These are phyloP conservation scores for Ennomos erosarius DNA, from an alignment of 2,888 invertebrate species.

Conservation along the genomic window DNA sequence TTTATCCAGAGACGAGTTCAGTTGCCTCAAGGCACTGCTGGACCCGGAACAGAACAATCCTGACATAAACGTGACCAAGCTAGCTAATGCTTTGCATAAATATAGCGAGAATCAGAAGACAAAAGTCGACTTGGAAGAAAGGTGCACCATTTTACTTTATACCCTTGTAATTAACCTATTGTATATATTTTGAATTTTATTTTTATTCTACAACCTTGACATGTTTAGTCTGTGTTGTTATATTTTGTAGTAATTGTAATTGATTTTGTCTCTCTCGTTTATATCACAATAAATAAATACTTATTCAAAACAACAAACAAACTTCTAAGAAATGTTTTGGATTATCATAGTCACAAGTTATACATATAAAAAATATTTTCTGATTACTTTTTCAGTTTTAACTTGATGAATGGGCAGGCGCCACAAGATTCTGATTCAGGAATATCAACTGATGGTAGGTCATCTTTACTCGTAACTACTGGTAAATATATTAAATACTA, in stretches of 20 bases:
- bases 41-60: constrained; percentile 75
- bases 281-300: too few relatives aligned
- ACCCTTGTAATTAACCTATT: too few relatives aligned
- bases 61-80: constrained; percentile 66
- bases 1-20: constrained; percentile 64
- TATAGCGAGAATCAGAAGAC: constrained; percentile 72
- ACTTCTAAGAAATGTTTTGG: too few relatives aligned
- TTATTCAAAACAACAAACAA: too few relatives aligned
- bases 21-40: constrained; percentile 66
- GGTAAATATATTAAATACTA: too few relatives aligned
- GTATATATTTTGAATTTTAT: too few relatives aligned
- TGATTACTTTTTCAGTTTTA: constrained; percentile 66
- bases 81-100: constrained; percentile 68
- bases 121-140: constrained; percentile 76
- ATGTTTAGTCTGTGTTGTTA: too few relatives aligned
- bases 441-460: constrained; percentile 77
- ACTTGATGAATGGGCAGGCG: constrained; percentile 64
- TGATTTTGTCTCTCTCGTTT: too few relatives aligned
- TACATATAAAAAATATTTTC: background rate
- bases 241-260: too few relatives aligned
- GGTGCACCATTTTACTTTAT: constrained; percentile 52
- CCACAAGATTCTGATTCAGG: constrained; percentile 80
- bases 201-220: too few relatives aligned
- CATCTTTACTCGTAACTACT: too few relatives aligned
- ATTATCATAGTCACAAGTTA: too few relatives aligned